Evolutionary conservation across 2,113 vertebrate species (phyloP), one percentile per base, ranked within the genome.

Genomic region (Sapajus apella): DNA sequence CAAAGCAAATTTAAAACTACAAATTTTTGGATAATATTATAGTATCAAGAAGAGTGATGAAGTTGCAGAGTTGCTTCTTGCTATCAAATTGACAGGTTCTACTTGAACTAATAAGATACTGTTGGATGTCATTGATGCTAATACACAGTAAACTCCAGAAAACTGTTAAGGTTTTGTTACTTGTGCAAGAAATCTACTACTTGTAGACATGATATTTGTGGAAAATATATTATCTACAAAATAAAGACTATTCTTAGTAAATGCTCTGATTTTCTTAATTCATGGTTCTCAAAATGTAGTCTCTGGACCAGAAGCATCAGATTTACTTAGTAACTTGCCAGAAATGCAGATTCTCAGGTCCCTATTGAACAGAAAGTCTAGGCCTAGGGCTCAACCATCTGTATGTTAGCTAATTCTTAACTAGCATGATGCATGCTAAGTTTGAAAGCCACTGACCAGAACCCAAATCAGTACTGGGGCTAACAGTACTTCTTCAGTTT

Each of bases 41-140:
- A 93, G 47, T 66, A 72, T 66, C 23, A 85, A 35, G 30, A 90
- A 90, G n/a, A 86, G 87, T 73, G 80, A 75, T 61, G 11, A 70
- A 7, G 27, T 79, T 97, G 55, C 8, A 93, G 86, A 91, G 14
- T 94, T 92, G 97, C 30, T 91, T 96, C 66, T 95, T 96, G 73
- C 23, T 61, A 90, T 8, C 25, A 20, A 89, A 70, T 64, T 84
- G 61, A 88, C 84, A 66, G 20, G 30, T 93, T 95, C 73, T 82
- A 89, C 52, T 56, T 94, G 87, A 76, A 72, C 12, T 76, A 47
- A 47, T 86, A 94, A 87, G 52, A 75, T 64, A 55, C 17, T 90
- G 52, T 61, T 95, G 25, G 25, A 79, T 92, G n/a, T 32, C 80
- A 37, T 43, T 27, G 3, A 93, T 37, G 12, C 76, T 82, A 89